phyloP scores from a whole-genome alignment of 2,113 vertebrate genomes.

The Dunckerocampus dactyliophorus region DNA sequence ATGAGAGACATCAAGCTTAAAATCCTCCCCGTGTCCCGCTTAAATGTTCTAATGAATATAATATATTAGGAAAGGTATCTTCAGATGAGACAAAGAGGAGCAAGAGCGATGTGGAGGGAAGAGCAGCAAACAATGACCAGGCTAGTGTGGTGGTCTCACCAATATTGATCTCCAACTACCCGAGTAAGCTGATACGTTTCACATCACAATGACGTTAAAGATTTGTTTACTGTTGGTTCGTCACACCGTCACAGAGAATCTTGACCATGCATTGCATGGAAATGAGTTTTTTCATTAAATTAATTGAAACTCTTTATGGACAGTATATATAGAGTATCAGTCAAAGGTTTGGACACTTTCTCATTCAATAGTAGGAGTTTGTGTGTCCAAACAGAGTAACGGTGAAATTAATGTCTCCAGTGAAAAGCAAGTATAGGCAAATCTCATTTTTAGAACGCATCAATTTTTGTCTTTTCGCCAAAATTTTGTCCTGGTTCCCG shows the following conservation, averaged over 20 bases:
- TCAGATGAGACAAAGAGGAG: conserved; percentile 4
- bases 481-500: too few species aligned
- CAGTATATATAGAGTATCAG: too few species aligned
- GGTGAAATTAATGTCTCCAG: too few species aligned
- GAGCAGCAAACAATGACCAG: conserved; percentile 7
- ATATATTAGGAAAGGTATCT: conserved; percentile 21
- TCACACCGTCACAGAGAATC: conserved; percentile 8
- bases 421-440: too few species aligned
- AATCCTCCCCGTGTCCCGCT: not conserved
- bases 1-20: conserved; percentile 47
- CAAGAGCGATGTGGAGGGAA: conserved; percentile 3
- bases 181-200: conserved; percentile 71
- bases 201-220: conserved; percentile 47
- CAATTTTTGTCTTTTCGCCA: too few species aligned
- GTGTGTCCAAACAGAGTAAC: too few species aligned
- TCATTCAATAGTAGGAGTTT: too few species aligned
- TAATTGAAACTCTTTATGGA: too few species aligned
- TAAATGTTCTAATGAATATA: not conserved
- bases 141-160: conserved; percentile 18
- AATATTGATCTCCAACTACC: conserved; percentile 71
- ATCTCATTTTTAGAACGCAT: too few species aligned
- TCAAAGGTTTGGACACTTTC: too few species aligned
- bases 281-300: not conserved
- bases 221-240: conserved; percentile 29
- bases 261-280: not conserved